A percentile compares a stretch with the other conserved stretches of the same genome.
phyloP scores from a whole-genome alignment of 2,888 invertebrate genomes.

The Ceriagrion tenellum region DNA sequence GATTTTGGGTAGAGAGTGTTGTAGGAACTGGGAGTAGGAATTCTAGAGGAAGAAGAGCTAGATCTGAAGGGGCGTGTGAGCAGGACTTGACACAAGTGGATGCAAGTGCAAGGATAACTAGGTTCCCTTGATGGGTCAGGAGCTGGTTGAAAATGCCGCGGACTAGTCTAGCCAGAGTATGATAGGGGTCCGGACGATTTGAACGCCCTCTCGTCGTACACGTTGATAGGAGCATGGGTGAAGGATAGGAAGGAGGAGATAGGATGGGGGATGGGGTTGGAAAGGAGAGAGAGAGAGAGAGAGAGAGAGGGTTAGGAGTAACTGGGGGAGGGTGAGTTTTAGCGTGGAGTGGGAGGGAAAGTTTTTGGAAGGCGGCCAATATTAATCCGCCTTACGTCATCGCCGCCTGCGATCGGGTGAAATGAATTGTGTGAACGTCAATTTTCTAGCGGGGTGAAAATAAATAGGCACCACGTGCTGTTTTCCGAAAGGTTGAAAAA shows the following conservation, averaged over 20 bases:
- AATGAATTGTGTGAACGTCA: constrained; percentile 34
- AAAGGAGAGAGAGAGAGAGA: too few relatives aligned
- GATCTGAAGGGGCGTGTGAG: neutral
- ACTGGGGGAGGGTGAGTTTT: neutral
- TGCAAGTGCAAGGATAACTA: neutral
- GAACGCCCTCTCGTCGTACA: neutral
- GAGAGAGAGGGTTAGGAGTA: too few relatives aligned
- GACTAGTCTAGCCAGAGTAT: too few relatives aligned
- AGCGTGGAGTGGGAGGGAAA: too few relatives aligned
- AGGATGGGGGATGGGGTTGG: neutral
- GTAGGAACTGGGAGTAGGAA: neutral
- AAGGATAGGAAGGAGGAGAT: neutral
- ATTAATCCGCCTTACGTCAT: constrained; percentile 26
- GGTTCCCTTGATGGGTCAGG: neutral
- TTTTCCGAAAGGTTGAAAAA: constrained; percentile 16
- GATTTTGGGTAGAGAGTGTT: too few relatives aligned
- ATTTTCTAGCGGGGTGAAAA: constrained; percentile 15
- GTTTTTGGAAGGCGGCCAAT: constrained; percentile 30
- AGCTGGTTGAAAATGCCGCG: neutral
- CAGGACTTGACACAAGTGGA: neutral
- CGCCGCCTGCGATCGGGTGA: constrained; percentile 19
- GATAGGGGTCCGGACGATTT: neutral
- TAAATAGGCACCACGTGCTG: constrained; percentile 31
- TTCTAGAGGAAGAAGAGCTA: neutral
- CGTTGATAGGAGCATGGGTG: neutral